Conservation (phyloP, 2,113 vertebrate genomes). For the Pituophis catenifer region DNA sequence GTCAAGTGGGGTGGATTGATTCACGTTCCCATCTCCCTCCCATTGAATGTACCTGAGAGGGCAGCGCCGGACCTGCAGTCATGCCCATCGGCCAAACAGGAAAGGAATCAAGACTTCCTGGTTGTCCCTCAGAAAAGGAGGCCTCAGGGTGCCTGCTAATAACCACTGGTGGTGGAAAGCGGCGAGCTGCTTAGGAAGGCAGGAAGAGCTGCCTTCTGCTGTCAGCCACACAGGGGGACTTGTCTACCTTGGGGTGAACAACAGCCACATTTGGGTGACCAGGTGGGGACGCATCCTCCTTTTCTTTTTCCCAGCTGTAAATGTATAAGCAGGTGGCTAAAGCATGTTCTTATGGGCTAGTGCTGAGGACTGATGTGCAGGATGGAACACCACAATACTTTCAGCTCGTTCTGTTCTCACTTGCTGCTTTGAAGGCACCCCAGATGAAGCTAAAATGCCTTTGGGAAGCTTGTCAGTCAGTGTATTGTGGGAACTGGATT, state of each 20-base stretch:
- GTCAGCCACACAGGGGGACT: background rate
- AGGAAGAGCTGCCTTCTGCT: background rate
- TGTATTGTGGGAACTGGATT: background rate
- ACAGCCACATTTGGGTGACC: background rate
- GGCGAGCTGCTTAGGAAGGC: too few relatives aligned
- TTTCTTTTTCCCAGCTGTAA: background rate
- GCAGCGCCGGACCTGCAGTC: background rate
- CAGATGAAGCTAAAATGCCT: background rate
- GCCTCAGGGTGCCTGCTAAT: too few relatives aligned
- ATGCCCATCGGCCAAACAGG: background rate
- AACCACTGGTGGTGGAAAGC: rapidly evolving
- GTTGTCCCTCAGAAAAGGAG: background rate
- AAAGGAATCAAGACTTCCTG: background rate
- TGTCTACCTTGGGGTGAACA: background rate
- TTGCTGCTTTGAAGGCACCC: background rate
- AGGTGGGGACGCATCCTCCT: too few relatives aligned
- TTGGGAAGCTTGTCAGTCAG: background rate
- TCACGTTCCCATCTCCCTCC: rapidly evolving
- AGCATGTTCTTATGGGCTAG: background rate
- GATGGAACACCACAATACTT: background rate
- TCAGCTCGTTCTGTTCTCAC: background rate
- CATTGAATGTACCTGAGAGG: background rate
- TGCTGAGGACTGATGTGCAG: background rate
- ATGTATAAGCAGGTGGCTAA: background rate
- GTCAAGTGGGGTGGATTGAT: background rate